These are phyloP conservation scores for Lampris megalopsis DNA, from an alignment of 2,113 vertebrate species.

Conservation along the genomic window DNA sequence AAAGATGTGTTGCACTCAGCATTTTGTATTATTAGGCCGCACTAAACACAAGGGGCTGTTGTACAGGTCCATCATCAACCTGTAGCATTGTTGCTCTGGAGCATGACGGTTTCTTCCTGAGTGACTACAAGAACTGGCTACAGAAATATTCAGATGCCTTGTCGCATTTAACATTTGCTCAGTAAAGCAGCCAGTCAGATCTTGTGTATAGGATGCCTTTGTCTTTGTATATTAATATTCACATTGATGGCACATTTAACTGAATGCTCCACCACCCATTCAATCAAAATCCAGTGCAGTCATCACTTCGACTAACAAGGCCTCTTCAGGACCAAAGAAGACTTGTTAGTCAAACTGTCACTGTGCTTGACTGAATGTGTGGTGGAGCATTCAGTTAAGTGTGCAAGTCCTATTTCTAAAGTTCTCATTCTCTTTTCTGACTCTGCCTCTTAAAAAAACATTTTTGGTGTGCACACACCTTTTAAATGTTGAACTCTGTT, in stretches of 20 bases:
- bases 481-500: too few relatives aligned
- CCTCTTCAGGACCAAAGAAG: too few relatives aligned
- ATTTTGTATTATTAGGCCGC: slow-evolving; percentile 38
- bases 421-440: too few relatives aligned
- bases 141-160: slow-evolving; percentile 27
- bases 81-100: slow-evolving; percentile 1
- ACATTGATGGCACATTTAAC: neutral
- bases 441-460: too few relatives aligned
- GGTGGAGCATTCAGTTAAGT: neutral
- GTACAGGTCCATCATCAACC: slow-evolving; percentile 33
- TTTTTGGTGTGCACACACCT: too few relatives aligned
- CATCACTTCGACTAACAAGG: too few relatives aligned
- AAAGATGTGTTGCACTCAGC: slow-evolving; percentile 42
- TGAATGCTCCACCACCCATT: too few relatives aligned
- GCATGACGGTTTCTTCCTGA: slow-evolving; percentile 6
- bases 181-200: slow-evolving; percentile 37
- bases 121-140: neutral
- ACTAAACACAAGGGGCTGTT: slow-evolving; percentile 35
- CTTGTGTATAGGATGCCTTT: slow-evolving; percentile 21
- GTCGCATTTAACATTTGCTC: slow-evolving; percentile 10
- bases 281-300: too few relatives aligned
- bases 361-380: neutral
- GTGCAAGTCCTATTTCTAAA: too few relatives aligned
- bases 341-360: neutral
- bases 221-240: slow-evolving; percentile 24